Evolutionary conservation across 1,140 invertebrate species (phyloP).

Genomic region (Aphelenchoides besseyi): DNA sequence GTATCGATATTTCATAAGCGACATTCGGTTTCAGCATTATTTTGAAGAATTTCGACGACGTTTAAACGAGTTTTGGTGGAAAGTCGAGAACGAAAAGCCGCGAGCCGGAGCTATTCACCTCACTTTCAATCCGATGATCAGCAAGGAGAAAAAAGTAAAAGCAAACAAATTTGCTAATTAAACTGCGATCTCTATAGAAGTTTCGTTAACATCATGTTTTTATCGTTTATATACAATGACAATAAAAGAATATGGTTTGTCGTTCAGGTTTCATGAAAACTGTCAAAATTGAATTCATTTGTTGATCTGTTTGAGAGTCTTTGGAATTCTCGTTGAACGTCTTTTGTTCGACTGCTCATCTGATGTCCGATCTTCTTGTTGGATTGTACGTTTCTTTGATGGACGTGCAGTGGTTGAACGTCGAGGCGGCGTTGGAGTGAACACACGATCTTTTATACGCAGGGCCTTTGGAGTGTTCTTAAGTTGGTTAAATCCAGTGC

Average conservation of each 20-base stretch:
- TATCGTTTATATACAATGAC: background rate
- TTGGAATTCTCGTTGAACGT: background rate
- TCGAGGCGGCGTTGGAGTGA: background rate
- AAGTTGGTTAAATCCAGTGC: background rate
- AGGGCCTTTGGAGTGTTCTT: background rate
- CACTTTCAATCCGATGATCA: conserved; percentile 25
- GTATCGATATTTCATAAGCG: background rate
- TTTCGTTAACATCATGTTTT: background rate
- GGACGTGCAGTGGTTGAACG: background rate
- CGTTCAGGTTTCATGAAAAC: background rate
- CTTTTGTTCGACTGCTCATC: background rate
- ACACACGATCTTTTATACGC: background rate
- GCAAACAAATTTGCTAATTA: background rate
- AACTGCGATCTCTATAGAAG: background rate
- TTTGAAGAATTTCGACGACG: conserved; percentile 22
- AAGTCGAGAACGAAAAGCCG: conserved; percentile 3
- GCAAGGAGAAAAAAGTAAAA: background rate
- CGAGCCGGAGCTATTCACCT: conserved; percentile 15
- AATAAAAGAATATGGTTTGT: too few relatives aligned
- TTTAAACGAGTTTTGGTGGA: conserved; percentile 30
- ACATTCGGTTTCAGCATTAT: conserved; percentile 19
- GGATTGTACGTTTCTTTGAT: too few relatives aligned
- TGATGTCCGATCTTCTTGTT: background rate
- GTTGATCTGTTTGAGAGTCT: background rate
- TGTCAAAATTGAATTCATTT: background rate